A percentile compares a stretch with the other conserved stretches of the same genome.
phyloP scores from a whole-genome alignment of 2,888 invertebrate species.

The Drosophila percnosoma region DNA sequence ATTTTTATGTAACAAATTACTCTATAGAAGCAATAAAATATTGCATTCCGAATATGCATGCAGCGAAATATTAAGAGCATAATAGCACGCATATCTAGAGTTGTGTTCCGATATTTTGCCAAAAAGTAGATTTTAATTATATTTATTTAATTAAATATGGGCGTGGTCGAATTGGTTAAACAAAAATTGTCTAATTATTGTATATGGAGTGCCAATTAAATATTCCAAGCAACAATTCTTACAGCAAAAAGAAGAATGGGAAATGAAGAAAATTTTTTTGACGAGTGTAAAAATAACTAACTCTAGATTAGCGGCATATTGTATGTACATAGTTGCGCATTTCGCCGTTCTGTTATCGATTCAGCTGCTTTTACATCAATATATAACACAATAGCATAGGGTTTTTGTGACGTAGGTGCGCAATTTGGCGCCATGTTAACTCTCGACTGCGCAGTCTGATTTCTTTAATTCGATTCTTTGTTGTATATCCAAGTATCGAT shows the following conservation, averaged over 20 bases:
- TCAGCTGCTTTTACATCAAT: neutral
- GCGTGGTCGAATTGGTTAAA: neutral
- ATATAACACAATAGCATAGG: neutral
- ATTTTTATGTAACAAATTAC: too few species aligned
- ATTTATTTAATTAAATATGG: neutral
- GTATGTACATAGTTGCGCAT: neutral
- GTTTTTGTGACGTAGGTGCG: neutral
- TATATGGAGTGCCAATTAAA: neutral
- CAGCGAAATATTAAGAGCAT: neutral
- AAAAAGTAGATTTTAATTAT: neutral
- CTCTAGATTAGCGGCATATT: neutral
- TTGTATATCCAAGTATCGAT: conserved; percentile 10
- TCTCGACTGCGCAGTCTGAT: neutral
- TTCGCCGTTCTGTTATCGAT: neutral
- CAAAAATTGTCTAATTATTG: neutral
- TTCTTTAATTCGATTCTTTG: neutral
- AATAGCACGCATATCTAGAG: neutral
- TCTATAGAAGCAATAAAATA: neutral
- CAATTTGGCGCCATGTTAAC: neutral
- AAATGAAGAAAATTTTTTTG: neutral
- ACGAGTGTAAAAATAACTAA: neutral
- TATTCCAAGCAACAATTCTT: neutral
- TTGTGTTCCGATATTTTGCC: neutral
- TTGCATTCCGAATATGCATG: neutral
- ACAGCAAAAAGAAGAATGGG: neutral